These are phyloP conservation scores for Holacanthus passer DNA, from an alignment of 2,113 vertebrate genomes.

Conservation along the genomic window DNA sequence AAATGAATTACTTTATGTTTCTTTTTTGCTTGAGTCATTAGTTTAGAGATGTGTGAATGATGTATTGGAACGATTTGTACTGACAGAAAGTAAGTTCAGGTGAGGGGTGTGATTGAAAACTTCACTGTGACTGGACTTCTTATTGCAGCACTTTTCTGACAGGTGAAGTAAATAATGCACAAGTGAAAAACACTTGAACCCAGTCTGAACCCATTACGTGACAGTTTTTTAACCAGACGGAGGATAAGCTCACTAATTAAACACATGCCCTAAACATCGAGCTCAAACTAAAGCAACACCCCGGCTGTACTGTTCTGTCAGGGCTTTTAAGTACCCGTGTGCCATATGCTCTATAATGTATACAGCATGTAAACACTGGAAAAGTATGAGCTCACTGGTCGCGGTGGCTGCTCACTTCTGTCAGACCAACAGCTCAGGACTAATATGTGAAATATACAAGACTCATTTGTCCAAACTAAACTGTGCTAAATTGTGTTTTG, in stretches of 20 bases:
- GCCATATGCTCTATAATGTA: slow-evolving; percentile 52
- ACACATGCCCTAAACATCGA: not conserved
- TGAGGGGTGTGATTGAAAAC: not conserved
- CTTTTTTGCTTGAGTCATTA: not conserved
- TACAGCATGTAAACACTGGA: slow-evolving; percentile 69
- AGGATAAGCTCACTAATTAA: slow-evolving; percentile 2
- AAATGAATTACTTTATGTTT: not conserved
- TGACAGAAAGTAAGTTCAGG: not conserved
- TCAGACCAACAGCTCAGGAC: slow-evolving; percentile 8
- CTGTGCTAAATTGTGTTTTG: not conserved
- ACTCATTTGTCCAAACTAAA: slow-evolving; percentile 11
- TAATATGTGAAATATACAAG: not conserved
- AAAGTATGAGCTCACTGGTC: slow-evolving; percentile 55
- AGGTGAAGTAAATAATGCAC: slow-evolving; percentile 15
- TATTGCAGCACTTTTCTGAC: slow-evolving; percentile 1
- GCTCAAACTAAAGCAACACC: slow-evolving; percentile 11
- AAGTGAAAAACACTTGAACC: not conserved
- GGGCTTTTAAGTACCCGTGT: slow-evolving; percentile 33
- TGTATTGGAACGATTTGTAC: not conserved
- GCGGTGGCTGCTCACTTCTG: not conserved
- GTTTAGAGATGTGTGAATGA: not conserved
- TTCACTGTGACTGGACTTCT: not conserved
- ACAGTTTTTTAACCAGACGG: slow-evolving; percentile 7
- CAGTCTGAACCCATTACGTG: not conserved
- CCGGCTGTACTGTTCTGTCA: slow-evolving; percentile 15